Evolutionary conservation across 2,888 invertebrate species (phyloP).

Genomic region (Cephus rjabovi): DNA sequence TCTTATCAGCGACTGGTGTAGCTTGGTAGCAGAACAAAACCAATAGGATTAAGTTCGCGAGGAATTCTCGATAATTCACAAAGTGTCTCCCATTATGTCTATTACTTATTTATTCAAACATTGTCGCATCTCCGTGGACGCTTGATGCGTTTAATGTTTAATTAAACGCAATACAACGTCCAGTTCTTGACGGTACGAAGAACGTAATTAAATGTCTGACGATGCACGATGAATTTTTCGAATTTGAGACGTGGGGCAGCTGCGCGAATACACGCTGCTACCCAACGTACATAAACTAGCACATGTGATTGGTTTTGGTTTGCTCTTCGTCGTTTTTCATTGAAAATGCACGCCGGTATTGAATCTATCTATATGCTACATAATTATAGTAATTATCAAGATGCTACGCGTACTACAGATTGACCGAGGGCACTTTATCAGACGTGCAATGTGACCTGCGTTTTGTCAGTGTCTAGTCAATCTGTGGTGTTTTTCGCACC

Average conservation of each 20-base stretch:
- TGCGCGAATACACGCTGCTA: neutral
- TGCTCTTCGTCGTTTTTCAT: neutral
- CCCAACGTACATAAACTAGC: neutral
- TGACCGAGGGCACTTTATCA: neutral
- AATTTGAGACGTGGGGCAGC: neutral
- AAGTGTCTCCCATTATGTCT: neutral
- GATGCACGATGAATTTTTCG: neutral
- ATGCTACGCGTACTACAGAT: neutral
- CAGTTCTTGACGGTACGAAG: neutral
- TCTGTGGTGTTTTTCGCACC: neutral
- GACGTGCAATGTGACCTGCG: neutral
- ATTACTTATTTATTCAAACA: neutral
- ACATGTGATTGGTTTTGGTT: neutral
- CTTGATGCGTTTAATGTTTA: neutral
- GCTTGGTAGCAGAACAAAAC: slow-evolving; percentile 2
- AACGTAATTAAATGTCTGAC: neutral
- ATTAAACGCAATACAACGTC: neutral
- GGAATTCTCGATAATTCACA: slow-evolving; percentile 16
- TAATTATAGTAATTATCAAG: slow-evolving; percentile 1
- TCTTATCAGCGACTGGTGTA: neutral
- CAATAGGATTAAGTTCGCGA: slow-evolving; percentile 11
- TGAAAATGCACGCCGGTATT: neutral
- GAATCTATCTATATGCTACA: neutral
- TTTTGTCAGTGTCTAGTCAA: neutral
- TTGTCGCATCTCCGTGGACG: neutral